Base-by-base conservation (phyloP, 2,888 invertebrate genomes). In the Pristionchus exspectatus region DNA sequence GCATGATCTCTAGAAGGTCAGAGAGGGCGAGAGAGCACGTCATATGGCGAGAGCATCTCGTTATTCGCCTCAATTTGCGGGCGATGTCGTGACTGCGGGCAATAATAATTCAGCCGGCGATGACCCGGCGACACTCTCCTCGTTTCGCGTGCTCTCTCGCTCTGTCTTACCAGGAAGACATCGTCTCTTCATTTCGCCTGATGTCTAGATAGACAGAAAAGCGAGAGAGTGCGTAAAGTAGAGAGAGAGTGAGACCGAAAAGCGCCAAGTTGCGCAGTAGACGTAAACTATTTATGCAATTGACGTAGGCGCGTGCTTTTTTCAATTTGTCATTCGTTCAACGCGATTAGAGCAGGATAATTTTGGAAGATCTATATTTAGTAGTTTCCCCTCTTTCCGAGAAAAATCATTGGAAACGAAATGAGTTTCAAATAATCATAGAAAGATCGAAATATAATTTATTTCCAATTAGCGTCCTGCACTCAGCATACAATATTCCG, bases 201-300 rank as follows among this genome's bases (percentile, higher is more conserved):
- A 38, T 38, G 3, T 38, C 27, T 24, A 27, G n/a, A 27, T 27
- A 69, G n/a, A 2, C 27, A 59, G 59, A 59, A 27, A 21, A 14
- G 24, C 21, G 74, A 74, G 74, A 63, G 63, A 63, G 63, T 9
- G 10, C n/a, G 63, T 7, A 5, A n/a, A 63, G 44, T 74, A 38
- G 24, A 27, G 74, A 38, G 74, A 18, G 63, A n/a, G 4, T n/a
- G 63, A 59, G 69, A n/a, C 3, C 30, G 1, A 72, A 18, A 72
- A 72, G 72, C 72, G 72, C 33, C 72, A 33, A 33, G 33, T 33
- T 33, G 72, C 72, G 72, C 72, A 81, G 81, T 0, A 14, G 27
- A 38, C 50, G 81, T 81, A 81, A 81, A 81, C 81, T 81, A 81
- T 81, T 81, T 81, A 81, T 81, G 81, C 33, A 27, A 77, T 77